A percentile compares a stretch with the other conserved stretches of the same genome.
phyloP scores from a whole-genome alignment of 2,797 vertebrate species.

The Sternarchorhynchus goeldii region DNA sequence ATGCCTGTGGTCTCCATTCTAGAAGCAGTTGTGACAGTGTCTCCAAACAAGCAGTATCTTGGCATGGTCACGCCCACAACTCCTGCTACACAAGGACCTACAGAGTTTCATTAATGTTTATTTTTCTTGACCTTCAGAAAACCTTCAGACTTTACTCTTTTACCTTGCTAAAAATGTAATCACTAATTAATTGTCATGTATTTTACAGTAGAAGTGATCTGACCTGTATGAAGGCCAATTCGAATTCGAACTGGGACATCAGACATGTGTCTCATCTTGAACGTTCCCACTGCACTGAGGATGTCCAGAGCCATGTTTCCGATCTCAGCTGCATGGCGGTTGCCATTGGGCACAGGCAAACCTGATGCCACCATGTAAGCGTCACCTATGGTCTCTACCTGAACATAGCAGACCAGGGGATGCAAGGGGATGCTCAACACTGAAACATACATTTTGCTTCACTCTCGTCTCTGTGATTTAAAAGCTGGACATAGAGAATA shows the following conservation, averaged over 20 bases:
- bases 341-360: conserved; percentile 82
- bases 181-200: too few species aligned
- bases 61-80: conserved; percentile 83
- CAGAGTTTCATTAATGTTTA: background rate
- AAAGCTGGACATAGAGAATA: background rate
- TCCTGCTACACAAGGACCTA: conserved; percentile 77
- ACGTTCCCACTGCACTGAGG: conserved; percentile 86
- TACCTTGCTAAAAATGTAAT: too few species aligned
- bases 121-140: too few species aligned
- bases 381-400: conserved; percentile 86
- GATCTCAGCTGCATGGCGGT: conserved; percentile 85
- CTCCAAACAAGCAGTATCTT: conserved; percentile 81
- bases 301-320: conserved; percentile 91
- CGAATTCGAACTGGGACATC: conserved; percentile 85
- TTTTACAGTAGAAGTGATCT: conserved; percentile 21
- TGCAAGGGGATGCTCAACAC: background rate
- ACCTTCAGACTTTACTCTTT: too few species aligned
- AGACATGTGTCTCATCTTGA: conserved; percentile 91
- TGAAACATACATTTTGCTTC: background rate
- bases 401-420: background rate
- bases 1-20: conserved; percentile 79
- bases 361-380: conserved; percentile 94
- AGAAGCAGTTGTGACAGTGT: conserved; percentile 78
- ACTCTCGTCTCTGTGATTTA: background rate
- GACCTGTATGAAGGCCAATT: conserved; percentile 88